Conservation (phyloP, 2,888 invertebrate species). For the Amphipyra berbera region DNA sequence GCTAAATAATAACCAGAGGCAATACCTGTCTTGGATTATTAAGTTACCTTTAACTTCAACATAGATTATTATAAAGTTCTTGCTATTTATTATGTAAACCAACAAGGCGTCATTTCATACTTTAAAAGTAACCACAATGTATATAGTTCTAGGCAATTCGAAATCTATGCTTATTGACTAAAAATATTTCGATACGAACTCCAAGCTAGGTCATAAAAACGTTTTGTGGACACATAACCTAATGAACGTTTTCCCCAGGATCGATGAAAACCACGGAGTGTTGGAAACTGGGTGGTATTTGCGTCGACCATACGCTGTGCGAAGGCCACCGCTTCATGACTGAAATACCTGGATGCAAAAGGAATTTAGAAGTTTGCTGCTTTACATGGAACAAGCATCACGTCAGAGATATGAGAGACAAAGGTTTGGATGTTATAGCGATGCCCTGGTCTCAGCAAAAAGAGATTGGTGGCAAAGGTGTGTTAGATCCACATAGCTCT, state of each 20-base stretch:
- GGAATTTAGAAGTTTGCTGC: conserved; percentile 79
- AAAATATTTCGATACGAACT: neutral
- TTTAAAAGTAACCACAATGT: conserved; percentile 19
- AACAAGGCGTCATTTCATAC: conserved; percentile 5
- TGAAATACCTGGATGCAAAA: conserved; percentile 79
- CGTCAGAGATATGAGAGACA: conserved; percentile 69
- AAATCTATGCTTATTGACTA: conserved; percentile 20
- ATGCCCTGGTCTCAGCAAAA: conserved; percentile 71
- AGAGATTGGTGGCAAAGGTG: conserved; percentile 75
- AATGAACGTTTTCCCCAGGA: conserved; percentile 64
- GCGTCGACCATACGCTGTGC: conserved; percentile 76
- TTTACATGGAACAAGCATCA: conserved; percentile 78
- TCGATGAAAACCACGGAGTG: conserved; percentile 78
- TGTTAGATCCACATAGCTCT: conserved; percentile 47
- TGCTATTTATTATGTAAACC: no score
- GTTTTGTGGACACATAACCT: conserved; percentile 16
- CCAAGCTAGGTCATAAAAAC: conserved; percentile 14
- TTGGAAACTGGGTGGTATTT: conserved; percentile 80
- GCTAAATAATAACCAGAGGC: conserved; percentile 6
- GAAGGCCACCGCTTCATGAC: conserved; percentile 68
- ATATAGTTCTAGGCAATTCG: conserved; percentile 1
- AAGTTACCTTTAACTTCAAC: conserved; percentile 9
- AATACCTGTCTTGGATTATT: neutral
- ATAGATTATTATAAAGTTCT: neutral
- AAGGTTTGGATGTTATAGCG: conserved; percentile 66